phyloP scores from a whole-genome alignment of 2,888 invertebrate genomes.

The Deilephila porcellus region DNA sequence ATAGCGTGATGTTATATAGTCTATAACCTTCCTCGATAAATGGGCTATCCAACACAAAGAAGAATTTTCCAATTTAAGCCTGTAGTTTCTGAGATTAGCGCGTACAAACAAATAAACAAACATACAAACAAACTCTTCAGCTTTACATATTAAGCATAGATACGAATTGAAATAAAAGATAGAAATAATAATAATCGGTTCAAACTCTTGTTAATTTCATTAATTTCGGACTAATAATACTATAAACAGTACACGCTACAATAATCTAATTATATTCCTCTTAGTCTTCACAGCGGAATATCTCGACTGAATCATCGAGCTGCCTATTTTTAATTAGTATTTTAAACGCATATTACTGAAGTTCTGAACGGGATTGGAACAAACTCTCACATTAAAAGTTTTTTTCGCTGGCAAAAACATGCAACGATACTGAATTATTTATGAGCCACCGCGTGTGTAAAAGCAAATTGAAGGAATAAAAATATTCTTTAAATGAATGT shows the following conservation, averaged over 20 bases:
- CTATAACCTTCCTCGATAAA: too few relatives aligned
- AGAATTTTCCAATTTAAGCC: too few relatives aligned
- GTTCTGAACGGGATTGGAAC: slow-evolving; percentile 47
- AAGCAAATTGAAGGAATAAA: slow-evolving; percentile 44
- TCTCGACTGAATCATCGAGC: background rate
- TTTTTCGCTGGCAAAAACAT: slow-evolving; percentile 54
- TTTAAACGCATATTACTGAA: slow-evolving; percentile 44
- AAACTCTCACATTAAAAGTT: slow-evolving; percentile 56
- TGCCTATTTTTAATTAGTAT: background rate
- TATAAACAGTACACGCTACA: background rate
- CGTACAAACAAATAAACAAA: too few relatives aligned
- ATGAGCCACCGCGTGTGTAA: slow-evolving; percentile 48
- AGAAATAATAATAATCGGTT: too few relatives aligned
- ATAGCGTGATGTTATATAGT: too few relatives aligned
- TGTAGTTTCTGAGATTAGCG: too few relatives aligned
- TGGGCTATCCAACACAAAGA: too few relatives aligned
- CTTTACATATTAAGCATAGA: too few relatives aligned
- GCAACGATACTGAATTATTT: slow-evolving; percentile 55
- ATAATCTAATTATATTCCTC: slow-evolving; percentile 44
- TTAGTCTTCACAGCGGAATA: slow-evolving; percentile 32
- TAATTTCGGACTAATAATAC: background rate
- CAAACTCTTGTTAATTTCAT: background rate
- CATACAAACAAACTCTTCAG: too few relatives aligned
- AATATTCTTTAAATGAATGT: slow-evolving; percentile 43
- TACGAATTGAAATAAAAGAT: too few relatives aligned